Evolutionary conservation across 2,113 vertebrate genomes (phyloP), one percentile per base, ranked within the genome.

Genomic region (Hippoglossus stenolepis): DNA sequence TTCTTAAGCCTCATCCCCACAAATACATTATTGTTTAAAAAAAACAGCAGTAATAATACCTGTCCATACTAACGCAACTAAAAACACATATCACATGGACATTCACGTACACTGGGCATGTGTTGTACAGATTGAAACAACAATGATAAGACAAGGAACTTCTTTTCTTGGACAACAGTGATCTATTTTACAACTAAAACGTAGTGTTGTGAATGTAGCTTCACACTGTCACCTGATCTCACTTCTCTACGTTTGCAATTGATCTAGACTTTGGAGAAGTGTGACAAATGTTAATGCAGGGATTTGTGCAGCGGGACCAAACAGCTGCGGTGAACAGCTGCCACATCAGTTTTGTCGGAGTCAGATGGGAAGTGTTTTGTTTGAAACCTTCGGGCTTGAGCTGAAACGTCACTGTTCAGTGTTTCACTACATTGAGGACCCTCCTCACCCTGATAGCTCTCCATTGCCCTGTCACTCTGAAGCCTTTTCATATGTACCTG

Each of bases 281-380:
- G 64, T 77, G 67, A 62, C 35, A 71, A 67, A 86, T 69, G 61
- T 65, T 73, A 53, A 65, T 65, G 43, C 18, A 0, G 23, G 69
- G 62, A 60, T 85, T 81, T 80, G 28, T 53, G 21, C 73, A 65
- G 31, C 24, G 71, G 65, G 73, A 69, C 83, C 15, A 69, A 85
- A 73, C 85, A 85, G 84, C 84, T 81, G 78, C 74, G 14, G 56
- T 12, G 59, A 90, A 75, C 90, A 90, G 84, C 80, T 91, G 83
- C 63, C 73, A 71, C 53, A 83, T 89, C 73, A 49, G 51, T 11
- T 63, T 43, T 71, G 77, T 89, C 68, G 62, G 58, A 76, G 47
- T 83, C 47, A 9, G 72, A 70, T 62, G 60, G 49, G 73, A 84
- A 68, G 75, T 62, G 77, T 87, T 84, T 65, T 83, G 77, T 82